A percentile compares a stretch with the other conserved stretches of the same genome.
Conservation (phyloP, 2,113 vertebrate genomes). For the Scopus umbretta region DNA sequence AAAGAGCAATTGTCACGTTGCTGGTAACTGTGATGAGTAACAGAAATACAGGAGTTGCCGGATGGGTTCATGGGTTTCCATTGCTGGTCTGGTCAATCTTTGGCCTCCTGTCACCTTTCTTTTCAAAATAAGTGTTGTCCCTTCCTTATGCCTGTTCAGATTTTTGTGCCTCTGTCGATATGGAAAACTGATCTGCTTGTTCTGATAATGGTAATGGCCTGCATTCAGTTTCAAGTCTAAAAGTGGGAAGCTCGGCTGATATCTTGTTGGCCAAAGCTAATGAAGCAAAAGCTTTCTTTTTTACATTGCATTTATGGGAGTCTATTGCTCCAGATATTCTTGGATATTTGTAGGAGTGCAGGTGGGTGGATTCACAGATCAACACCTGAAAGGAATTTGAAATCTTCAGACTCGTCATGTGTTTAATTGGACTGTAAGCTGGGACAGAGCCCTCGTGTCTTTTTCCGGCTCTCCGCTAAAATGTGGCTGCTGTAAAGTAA, state of each 20-base stretch:
- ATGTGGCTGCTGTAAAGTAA: neutral
- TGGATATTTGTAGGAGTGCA: neutral
- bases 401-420: neutral
- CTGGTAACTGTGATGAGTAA: neutral
- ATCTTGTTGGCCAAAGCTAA: neutral
- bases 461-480: neutral
- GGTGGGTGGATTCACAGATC: neutral
- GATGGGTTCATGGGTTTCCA: neutral
- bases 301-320: neutral
- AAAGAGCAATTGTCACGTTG: neutral
- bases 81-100: neutral
- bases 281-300: neutral
- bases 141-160: neutral
- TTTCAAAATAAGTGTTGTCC: neutral
- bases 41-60: neutral
- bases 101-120: neutral
- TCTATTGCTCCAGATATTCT: neutral
- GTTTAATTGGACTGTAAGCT: neutral
- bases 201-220: neutral
- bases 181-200: neutral
- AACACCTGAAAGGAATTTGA: neutral
- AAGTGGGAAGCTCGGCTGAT: neutral
- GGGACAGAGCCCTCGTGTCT: neutral
- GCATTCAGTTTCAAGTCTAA: neutral
- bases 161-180: neutral